These are phyloP conservation scores for Catocala nupta DNA, from an alignment of 2,888 invertebrate species.

Conservation along the genomic window DNA sequence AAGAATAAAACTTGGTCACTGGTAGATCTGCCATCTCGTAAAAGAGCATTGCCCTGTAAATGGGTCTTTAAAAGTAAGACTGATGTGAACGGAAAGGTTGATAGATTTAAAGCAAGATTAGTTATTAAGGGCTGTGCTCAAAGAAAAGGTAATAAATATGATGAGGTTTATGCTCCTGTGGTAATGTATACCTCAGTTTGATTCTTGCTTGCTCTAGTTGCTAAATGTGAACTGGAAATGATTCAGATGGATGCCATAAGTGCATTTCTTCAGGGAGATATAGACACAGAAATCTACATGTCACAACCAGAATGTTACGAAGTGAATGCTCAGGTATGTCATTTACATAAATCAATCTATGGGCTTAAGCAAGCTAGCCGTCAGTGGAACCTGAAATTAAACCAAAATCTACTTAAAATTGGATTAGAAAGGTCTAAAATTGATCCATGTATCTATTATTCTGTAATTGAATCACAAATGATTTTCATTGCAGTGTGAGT, in stretches of 20 bases:
- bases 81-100: constrained; percentile 21
- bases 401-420: neutral
- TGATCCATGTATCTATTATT: constrained; percentile 25
- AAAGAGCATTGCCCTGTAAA: constrained; percentile 17
- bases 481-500: constrained; percentile 37
- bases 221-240: constrained; percentile 38
- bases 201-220: constrained; percentile 38
- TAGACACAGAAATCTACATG: constrained; percentile 48
- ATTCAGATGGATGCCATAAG: constrained; percentile 43
- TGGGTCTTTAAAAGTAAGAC: constrained; percentile 24
- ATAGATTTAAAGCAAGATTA: constrained; percentile 31
- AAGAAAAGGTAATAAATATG: constrained; percentile 40
- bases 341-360: constrained; percentile 34
- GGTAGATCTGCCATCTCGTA: constrained; percentile 11
- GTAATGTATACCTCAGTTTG: constrained; percentile 19
- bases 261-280: constrained; percentile 48
- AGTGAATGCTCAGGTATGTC: constrained; percentile 32
- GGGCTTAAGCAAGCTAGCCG: constrained; percentile 39
- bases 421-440: neutral
- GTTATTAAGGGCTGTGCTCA: constrained; percentile 41
- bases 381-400: constrained; percentile 7
- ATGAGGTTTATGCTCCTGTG: constrained; percentile 39
- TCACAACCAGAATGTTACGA: constrained; percentile 34
- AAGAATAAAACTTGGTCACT: constrained; percentile 21
- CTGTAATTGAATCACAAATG: constrained; percentile 6